These are phyloP conservation scores for Cydia splendana DNA, from an alignment of 1,140 invertebrate genomes.

Conservation along the genomic window DNA sequence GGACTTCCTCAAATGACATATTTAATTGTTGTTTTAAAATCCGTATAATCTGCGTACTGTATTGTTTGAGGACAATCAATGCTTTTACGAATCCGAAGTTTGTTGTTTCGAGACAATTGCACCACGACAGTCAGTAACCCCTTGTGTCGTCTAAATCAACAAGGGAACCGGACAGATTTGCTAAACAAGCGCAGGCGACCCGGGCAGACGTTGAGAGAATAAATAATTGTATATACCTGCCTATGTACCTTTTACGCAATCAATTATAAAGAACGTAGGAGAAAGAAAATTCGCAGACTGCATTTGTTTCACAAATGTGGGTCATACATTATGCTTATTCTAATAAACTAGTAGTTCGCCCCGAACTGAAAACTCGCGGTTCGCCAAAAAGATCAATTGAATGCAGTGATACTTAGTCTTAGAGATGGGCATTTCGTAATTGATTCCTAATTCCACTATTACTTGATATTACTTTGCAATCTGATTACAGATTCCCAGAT, in stretches of 20 bases:
- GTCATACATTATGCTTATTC: too few relatives aligned
- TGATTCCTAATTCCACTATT: too few relatives aligned
- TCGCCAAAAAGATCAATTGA: too few relatives aligned
- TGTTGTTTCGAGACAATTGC: conserved; percentile 24
- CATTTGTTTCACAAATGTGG: too few relatives aligned
- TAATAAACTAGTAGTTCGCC: too few relatives aligned
- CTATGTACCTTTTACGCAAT: background rate
- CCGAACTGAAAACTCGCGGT: too few relatives aligned
- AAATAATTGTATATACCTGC: background rate
- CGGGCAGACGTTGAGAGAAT: conserved; percentile 27
- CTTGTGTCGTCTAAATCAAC: conserved; percentile 33
- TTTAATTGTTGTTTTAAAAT: conserved; percentile 9
- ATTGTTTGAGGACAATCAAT: conserved; percentile 23
- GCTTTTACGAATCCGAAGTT: conserved; percentile 22
- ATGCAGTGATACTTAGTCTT: too few relatives aligned
- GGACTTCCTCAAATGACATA: background rate
- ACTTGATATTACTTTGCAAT: too few relatives aligned
- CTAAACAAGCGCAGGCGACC: conserved; percentile 17
- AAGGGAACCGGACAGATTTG: conserved; percentile 15
- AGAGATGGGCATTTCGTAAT: too few relatives aligned
- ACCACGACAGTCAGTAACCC: conserved; percentile 10
- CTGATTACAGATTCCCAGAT: too few relatives aligned
- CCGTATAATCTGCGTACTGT: background rate
- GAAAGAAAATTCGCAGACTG: background rate
- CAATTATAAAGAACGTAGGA: background rate